phyloP scores from a whole-genome alignment of 2,888 invertebrate genomes.

The Physocephala rufipes region DNA sequence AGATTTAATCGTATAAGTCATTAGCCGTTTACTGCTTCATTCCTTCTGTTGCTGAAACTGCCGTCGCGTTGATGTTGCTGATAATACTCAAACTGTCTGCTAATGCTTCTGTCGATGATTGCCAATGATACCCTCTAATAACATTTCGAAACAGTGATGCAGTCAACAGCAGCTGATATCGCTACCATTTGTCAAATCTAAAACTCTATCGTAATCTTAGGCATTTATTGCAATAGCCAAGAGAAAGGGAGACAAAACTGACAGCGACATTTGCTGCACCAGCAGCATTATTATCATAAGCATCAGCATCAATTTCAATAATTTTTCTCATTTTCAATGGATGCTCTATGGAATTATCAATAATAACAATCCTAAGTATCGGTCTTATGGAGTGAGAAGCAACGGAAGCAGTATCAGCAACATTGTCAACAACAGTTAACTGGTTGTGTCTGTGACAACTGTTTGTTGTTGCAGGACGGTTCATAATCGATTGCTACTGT shows the following conservation, averaged over 20 bases:
- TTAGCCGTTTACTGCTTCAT: no score
- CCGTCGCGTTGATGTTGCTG: no score
- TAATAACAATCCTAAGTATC: slow-evolving; percentile 8
- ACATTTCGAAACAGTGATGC: slow-evolving; percentile 12
- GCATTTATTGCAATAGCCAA: slow-evolving; percentile 30
- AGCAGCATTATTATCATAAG: slow-evolving; percentile 2
- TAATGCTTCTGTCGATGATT: background rate
- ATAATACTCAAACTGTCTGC: background rate
- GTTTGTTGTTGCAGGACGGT: background rate
- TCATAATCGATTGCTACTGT: background rate
- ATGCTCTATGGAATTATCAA: slow-evolving; percentile 3
- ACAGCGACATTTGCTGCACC: slow-evolving; percentile 20
- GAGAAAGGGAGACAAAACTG: slow-evolving; percentile 29
- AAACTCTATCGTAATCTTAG: slow-evolving; percentile 30
- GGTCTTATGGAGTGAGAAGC: background rate
- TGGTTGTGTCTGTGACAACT: slow-evolving; percentile 1
- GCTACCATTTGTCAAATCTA: background rate
- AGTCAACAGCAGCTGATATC: slow-evolving; percentile 5
- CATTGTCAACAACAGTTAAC: slow-evolving; percentile 5
- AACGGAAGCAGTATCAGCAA: background rate
- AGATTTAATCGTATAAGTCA: no score
- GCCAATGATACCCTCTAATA: background rate
- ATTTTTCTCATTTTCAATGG: slow-evolving; percentile 20
- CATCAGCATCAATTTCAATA: slow-evolving; percentile 6
- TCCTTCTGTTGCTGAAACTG: no score